Base-by-base conservation (phyloP, 2,797 vertebrate species). In the Callimico goeldii region DNA sequence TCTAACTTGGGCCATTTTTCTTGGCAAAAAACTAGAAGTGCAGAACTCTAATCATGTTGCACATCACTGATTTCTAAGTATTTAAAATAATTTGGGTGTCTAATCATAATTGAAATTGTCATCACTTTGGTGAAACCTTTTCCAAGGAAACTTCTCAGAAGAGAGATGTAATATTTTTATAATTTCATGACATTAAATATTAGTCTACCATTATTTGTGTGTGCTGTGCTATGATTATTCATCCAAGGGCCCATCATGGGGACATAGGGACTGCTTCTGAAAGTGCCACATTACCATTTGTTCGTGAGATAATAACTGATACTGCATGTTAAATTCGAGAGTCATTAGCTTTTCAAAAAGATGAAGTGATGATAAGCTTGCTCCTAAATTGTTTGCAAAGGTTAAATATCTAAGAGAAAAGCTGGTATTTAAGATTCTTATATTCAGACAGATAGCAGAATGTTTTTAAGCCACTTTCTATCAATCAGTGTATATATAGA, bases 251-350 rank as follows among this genome's bases (percentile, higher is more conserved):
- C 55, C 88, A 12, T 89, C 55, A 26, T n/a, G 33, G 26, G 15
- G 22, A 36, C 36, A 8, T 48, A 48, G 12, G 17, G 19, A 41
- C 28, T 83, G 8, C 61, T 94, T 73, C 48, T 92, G 43, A 61
- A 96, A 83, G 9, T 57, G 24, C 14, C 22, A 41, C 86, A 26
- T 92, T n/a, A 41, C 55, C n/a, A 81, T 88, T 84, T 43, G 12
- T 81, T 88, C 84, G 57, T 97, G 61, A 97, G 89, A 82, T 95
- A 64, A 81, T 83, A 75, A 81, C 84, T 80, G 93, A 81, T 75
- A 13, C 10, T 93, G 39, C 30, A n/a, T 70, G 48, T 93, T 90
- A 88, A 87, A 73, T 72, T 91, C 75, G 73, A 55, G 13, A 88
- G 93, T 95, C 73, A 88, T 87, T 97, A 77, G 58, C 17, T 96